Evolutionary conservation across 1,140 invertebrate species (phyloP).

Genomic region (Mactra quadrangularis): DNA sequence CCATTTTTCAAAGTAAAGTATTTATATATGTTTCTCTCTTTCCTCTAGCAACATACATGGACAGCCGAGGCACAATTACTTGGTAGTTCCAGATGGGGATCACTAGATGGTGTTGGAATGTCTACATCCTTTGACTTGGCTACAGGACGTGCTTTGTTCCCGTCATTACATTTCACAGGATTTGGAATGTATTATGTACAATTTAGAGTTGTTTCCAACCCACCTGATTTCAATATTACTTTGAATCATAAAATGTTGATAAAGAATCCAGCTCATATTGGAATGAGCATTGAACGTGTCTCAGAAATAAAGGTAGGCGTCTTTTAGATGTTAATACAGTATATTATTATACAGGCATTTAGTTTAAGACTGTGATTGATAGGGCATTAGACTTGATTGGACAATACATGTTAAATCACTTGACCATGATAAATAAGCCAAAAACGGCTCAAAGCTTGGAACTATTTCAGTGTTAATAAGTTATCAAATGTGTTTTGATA

Average conservation of each 20-base stretch:
- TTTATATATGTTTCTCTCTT: background rate
- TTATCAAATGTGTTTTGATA: too few relatives aligned
- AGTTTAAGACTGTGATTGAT: background rate
- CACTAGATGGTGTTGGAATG: background rate
- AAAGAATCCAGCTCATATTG: constrained; percentile 67
- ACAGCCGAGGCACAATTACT: background rate
- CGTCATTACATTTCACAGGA: constrained; percentile 63
- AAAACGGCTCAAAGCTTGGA: background rate
- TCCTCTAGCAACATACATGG: constrained; percentile 35
- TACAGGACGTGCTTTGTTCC: constrained; percentile 61
- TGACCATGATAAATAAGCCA: background rate
- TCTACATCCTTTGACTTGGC: constrained; percentile 19
- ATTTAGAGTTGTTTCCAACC: constrained; percentile 4
- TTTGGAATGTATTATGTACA: constrained; percentile 73
- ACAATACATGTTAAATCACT: background rate
- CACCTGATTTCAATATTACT: constrained; percentile 29
- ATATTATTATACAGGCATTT: background rate
- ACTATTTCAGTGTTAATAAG: background rate
- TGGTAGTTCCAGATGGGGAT: background rate
- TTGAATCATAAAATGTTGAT: constrained; percentile 57
- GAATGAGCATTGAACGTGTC: constrained; percentile 64
- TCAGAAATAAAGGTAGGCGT: constrained; percentile 27
- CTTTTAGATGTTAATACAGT: background rate
- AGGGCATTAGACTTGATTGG: background rate
- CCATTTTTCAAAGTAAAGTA: background rate